These are phyloP conservation scores for Pecten maximus DNA, from an alignment of 2,888 invertebrate species.

Conservation along the genomic window DNA sequence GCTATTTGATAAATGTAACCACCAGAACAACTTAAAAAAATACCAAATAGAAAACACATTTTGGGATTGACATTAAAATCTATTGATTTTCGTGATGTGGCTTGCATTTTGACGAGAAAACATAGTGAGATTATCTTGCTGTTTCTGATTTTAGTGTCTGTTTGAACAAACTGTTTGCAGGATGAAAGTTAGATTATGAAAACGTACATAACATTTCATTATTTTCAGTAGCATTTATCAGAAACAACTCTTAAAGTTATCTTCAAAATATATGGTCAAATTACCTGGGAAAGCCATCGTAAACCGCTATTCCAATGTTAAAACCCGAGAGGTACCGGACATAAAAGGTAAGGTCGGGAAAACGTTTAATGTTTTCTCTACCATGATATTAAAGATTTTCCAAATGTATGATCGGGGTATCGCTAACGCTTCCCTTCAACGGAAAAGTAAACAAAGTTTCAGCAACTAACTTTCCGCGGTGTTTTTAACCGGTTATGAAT, in stretches of 20 bases:
- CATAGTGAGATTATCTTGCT: not conserved
- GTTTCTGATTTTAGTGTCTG: not conserved
- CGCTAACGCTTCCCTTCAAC: not conserved
- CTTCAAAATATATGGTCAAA: not conserved
- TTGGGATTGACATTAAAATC: no score
- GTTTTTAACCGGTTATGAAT: not conserved
- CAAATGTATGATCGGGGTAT: not conserved
- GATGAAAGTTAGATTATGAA: not conserved
- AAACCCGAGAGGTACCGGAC: not conserved
- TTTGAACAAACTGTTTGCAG: not conserved
- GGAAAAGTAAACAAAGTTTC: not conserved
- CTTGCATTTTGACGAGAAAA: not conserved
- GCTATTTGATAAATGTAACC: no score
- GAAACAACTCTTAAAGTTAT: not conserved
- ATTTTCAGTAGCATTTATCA: not conserved
- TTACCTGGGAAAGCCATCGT: constrained; percentile 28
- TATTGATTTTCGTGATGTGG: not conserved
- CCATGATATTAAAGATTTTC: not conserved
- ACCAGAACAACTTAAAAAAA: no score
- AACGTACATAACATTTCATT: not conserved
- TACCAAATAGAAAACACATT: no score
- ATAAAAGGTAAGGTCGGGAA: not conserved
- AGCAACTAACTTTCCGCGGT: not conserved
- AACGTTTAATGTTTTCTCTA: not conserved
- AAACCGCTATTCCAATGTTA: not conserved